Evolutionary conservation across 2,113 vertebrate genomes (phyloP).

Genomic region (Proteles cristata): DNA sequence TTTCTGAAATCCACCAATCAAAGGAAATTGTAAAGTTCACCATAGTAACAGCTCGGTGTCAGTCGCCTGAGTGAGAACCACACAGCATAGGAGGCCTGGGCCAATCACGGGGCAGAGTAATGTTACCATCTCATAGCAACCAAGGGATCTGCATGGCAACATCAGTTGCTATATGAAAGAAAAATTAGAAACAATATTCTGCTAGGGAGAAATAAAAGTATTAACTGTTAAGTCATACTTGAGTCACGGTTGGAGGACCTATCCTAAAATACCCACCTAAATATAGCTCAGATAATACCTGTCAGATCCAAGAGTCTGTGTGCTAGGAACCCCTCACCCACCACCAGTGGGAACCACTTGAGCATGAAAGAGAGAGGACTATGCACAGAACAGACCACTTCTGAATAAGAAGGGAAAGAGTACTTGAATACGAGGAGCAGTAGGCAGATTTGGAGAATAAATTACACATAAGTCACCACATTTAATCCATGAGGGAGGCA

Average conservation of each 20-base stretch:
- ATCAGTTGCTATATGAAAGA: conserved; percentile 69
- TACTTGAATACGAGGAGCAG: neutral
- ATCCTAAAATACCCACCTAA: conserved; percentile 59
- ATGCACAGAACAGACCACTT: neutral
- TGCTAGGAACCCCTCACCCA: neutral
- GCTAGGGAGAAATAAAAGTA: conserved; percentile 69
- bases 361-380: neutral
- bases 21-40: conserved; percentile 72
- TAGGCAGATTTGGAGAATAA: neutral
- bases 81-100: neutral
- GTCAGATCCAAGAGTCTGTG: neutral
- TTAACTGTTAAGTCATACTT: conserved; percentile 79
- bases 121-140: conserved; percentile 76
- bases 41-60: conserved; percentile 66
- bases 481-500: neutral
- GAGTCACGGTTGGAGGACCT: conserved; percentile 61
- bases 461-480: neutral
- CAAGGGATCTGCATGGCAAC: conserved; percentile 77
- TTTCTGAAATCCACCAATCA: conserved; percentile 71
- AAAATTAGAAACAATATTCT: conserved; percentile 75
- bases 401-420: neutral
- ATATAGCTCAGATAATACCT: conserved; percentile 49
- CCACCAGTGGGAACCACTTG: conserved; percentile 1
- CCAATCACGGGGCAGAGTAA: conserved; percentile 57
- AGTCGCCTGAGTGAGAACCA: conserved; percentile 57